Evolutionary conservation across 2,797 vertebrate species (phyloP), one percentile per base, ranked within the genome.

Genomic region (Lophius americanus): DNA sequence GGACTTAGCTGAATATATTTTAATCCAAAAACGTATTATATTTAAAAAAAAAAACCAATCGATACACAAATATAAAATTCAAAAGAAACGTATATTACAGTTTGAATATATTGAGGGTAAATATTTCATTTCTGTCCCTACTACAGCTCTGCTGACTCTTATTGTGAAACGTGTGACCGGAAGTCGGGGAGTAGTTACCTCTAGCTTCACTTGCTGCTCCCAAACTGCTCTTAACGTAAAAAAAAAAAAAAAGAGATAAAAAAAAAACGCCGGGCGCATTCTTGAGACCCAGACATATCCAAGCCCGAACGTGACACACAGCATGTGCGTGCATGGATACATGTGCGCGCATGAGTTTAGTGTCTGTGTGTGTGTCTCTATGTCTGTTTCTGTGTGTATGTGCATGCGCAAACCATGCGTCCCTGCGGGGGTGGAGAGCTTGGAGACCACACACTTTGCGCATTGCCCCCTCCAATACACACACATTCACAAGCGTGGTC

Each of bases 401-500:
- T 32, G 72, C 32, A 73, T 54, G 76, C 80, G 70, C 67, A 66
- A 77, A 58, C 73, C 64, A 82, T 74, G 81, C 68, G 80, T 83
- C 84, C 78, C 86, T 84, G 85, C 85, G 87, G 82, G 88, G 84
- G 86, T 84, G 86, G 89, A 80, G 83, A 83, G 87, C 84, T 73
- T 70, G 80, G 76, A 86, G 91, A 91, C 91, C 91, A 92, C 91
- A 92, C 89, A 89, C 87, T 91, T 89, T 87, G 89, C 88, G 87
- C 88, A 87, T 84, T 79, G 75, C 70, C 64, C 78, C 69, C 69
- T 42, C 47, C 43, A 59, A 33, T 44, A 36, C 51, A 38, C 60
- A 76, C 62, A 50, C 57, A 47, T 44, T 12, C 10, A 11, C 10
- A 11, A 12, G 2, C 43, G 43, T 11, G 43, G 23, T 23, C 62